These are phyloP conservation scores for Gymnarchus niloticus DNA, from an alignment of 2,113 vertebrate genomes.

Conservation along the genomic window DNA sequence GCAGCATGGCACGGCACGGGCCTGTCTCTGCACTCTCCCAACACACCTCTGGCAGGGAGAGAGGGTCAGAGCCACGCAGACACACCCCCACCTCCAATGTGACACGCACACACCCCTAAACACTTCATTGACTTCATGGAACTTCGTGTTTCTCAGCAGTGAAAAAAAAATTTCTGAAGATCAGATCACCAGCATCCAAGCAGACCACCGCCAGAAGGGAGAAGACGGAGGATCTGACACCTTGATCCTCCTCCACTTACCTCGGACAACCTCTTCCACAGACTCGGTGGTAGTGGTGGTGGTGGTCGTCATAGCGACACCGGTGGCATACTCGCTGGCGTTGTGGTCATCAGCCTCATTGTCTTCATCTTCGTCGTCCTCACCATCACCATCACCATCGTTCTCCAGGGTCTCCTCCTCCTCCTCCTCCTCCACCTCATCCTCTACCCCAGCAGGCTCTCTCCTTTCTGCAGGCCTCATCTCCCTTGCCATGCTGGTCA, in stretches of 20 bases:
- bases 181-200: neutral
- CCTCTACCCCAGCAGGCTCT: conserved; percentile 64
- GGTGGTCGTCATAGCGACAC: conserved; percentile 85
- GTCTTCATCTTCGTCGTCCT: conserved; percentile 66
- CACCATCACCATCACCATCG: conserved; percentile 68
- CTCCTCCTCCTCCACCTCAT: conserved; percentile 66
- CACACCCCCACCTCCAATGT: conserved; percentile 30
- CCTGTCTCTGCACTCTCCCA: conserved; percentile 91
- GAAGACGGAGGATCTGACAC: neutral
- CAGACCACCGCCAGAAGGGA: neutral
- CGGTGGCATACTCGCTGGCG: conserved; percentile 76
- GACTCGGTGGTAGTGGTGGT: conserved; percentile 91
- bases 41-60: conserved; percentile 89
- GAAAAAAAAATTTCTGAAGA: no score
- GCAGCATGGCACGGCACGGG: conserved; percentile 90
- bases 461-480: conserved; percentile 58
- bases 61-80: conserved; percentile 38
- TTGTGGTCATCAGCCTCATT: conserved; percentile 67
- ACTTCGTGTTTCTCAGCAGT: neutral
- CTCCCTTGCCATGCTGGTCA: conserved; percentile 76
- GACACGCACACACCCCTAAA: conserved; percentile 19
- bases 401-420: conserved; percentile 63
- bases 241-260: conserved; percentile 71
- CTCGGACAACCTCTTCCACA: conserved; percentile 93
- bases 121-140: neutral